Conservation (phyloP, 2,113 vertebrate genomes). For the Peromyscus californicus region DNA sequence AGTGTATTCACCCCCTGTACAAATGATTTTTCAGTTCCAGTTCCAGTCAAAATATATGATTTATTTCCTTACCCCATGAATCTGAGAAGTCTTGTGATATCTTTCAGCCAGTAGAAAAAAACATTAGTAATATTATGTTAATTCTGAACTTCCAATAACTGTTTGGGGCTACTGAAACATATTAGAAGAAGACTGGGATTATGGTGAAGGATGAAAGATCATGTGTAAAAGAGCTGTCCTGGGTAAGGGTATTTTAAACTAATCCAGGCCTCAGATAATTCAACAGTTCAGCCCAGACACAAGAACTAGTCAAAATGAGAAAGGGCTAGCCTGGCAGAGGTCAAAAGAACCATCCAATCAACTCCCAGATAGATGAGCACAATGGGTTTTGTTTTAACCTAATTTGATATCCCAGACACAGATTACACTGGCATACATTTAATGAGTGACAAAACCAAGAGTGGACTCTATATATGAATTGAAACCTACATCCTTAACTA, state of each 20-base stretch:
- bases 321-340: background rate
- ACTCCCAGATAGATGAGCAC: background rate
- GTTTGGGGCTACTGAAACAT: background rate
- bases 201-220: background rate
- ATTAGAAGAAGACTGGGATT: background rate
- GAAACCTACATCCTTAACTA: background rate
- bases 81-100: background rate
- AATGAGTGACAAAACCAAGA: background rate
- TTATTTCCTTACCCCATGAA: background rate
- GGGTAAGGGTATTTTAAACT: background rate
- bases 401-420: background rate
- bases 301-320: background rate
- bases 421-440: background rate
- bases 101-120: background rate
- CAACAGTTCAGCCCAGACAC: background rate
- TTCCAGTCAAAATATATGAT: background rate
- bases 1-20: background rate
- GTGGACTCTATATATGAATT: background rate
- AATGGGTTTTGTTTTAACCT: background rate
- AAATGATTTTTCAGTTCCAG: slow-evolving; percentile 9
- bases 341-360: background rate
- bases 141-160: background rate
- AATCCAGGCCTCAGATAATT: background rate
- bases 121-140: background rate
- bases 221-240: rapidly evolving